Evolutionary conservation across 2,113 vertebrate species (phyloP).

Genomic region (Oryzias celebensis): DNA sequence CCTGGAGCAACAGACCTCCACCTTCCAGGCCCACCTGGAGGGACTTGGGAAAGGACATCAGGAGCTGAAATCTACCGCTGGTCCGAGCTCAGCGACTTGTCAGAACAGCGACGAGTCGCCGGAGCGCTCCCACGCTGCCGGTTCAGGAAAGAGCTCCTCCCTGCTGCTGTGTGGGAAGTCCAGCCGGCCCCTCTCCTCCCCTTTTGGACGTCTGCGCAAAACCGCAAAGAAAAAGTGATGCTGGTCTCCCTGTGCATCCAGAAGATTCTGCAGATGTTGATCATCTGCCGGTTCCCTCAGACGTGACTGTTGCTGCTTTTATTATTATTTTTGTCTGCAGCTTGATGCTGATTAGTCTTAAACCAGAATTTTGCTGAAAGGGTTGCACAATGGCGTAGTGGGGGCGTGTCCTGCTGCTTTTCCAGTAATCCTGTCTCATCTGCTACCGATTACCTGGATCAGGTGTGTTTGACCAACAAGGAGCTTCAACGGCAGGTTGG

Average conservation of each 20-base stretch:
- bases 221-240: conserved; percentile 48
- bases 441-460: too few relatives aligned
- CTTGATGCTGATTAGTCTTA: background rate
- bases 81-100: background rate
- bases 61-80: background rate
- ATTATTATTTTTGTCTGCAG: background rate
- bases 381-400: too few relatives aligned
- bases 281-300: conserved; percentile 36
- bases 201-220: conserved; percentile 42
- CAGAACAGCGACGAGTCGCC: background rate
- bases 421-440: too few relatives aligned
- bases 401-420: too few relatives aligned
- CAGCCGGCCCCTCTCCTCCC: conserved; percentile 29
- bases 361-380: too few relatives aligned
- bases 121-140: conserved; percentile 1
- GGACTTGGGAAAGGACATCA: conserved; percentile 51
- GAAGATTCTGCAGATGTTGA: conserved; percentile 46
- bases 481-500: too few relatives aligned
- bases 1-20: conserved; percentile 71
- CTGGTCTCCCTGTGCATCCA: background rate
- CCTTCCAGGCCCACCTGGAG: conserved; percentile 74
- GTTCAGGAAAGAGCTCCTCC: background rate
- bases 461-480: too few relatives aligned
- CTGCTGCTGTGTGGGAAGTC: conserved; percentile 44
- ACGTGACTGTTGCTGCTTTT: conserved; percentile 21